phyloP scores from a whole-genome alignment of 92 coral and sea anemone species.

The Umimayanthus kanabou region DNA sequence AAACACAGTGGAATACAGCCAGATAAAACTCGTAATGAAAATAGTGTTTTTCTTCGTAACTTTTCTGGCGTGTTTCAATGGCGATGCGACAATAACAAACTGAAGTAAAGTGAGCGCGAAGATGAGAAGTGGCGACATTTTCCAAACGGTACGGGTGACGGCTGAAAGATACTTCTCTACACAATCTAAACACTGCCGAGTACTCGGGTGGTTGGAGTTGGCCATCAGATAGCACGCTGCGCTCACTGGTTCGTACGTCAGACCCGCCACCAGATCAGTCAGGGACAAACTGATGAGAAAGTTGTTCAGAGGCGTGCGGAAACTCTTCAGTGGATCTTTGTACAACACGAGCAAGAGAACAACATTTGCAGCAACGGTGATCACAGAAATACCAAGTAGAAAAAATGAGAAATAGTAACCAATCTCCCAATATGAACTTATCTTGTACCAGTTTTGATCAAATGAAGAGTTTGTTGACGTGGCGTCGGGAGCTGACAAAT shows the following conservation, averaged over 20 bases:
- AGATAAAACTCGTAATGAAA: background rate
- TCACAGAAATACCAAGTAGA: background rate
- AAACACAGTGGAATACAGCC: background rate
- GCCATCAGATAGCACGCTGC: conserved; percentile 27
- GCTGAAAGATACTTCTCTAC: conserved; percentile 8
- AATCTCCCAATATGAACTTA: background rate
- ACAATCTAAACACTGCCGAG: background rate
- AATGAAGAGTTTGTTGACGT: background rate
- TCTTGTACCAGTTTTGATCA: background rate
- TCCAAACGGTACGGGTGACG: conserved; percentile 34
- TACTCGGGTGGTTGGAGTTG: background rate
- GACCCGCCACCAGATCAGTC: conserved; percentile 10
- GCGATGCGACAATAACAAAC: background rate
- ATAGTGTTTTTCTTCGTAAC: background rate
- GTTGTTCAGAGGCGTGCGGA: conserved; percentile 16
- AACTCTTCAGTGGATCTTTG: conserved; percentile 27
- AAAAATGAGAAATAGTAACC: conserved; percentile 29
- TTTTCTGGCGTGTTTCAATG: background rate
- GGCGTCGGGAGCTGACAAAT: background rate
- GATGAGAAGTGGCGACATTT: conserved; percentile 35
- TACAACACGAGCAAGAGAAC: conserved; percentile 26
- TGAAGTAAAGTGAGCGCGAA: background rate
- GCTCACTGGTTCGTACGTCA: conserved; percentile 25
- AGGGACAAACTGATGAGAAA: conserved; percentile 29
- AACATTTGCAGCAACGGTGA: conserved; percentile 12